These are phyloP conservation scores for Mythimna loreyi DNA, from an alignment of 2,888 invertebrate species.

Conservation along the genomic window DNA sequence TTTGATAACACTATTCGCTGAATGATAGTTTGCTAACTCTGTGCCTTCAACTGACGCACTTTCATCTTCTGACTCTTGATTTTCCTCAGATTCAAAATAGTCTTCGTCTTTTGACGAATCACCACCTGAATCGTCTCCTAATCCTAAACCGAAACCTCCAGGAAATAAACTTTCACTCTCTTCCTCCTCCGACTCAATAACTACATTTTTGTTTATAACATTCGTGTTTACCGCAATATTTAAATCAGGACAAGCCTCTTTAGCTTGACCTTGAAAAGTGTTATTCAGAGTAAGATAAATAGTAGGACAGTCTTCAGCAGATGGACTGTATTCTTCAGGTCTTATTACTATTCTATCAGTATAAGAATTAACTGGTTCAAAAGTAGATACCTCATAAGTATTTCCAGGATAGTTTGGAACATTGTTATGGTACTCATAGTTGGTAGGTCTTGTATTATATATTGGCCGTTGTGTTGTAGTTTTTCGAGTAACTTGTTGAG, in stretches of 20 bases:
- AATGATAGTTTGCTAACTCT: slow-evolving; percentile 81
- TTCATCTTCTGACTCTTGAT: slow-evolving; percentile 74
- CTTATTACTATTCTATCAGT: slow-evolving; percentile 87
- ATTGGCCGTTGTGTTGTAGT: slow-evolving; percentile 79
- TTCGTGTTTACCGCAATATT: slow-evolving; percentile 94
- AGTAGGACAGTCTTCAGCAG: slow-evolving; percentile 89
- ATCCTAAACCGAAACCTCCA: slow-evolving; percentile 79
- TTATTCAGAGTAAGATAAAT: slow-evolving; percentile 90
- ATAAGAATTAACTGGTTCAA: slow-evolving; percentile 81
- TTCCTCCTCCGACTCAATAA: slow-evolving; percentile 86
- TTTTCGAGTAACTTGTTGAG: slow-evolving; percentile 65
- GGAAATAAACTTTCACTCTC: slow-evolving; percentile 76
- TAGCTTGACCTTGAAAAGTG: slow-evolving; percentile 90
- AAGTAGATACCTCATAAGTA: slow-evolving; percentile 84
- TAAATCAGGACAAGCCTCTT: slow-evolving; percentile 93
- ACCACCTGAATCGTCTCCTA: slow-evolving; percentile 79
- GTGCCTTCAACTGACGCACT: slow-evolving; percentile 82
- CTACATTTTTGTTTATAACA: slow-evolving; percentile 91
- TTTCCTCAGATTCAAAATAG: slow-evolving; percentile 78
- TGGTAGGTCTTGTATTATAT: slow-evolving; percentile 75
- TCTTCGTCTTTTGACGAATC: slow-evolving; percentile 77
- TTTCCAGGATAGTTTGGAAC: slow-evolving; percentile 73
- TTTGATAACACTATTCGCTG: slow-evolving; percentile 71
- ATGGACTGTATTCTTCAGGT: slow-evolving; percentile 86
- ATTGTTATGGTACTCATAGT: slow-evolving; percentile 79